Base-by-base conservation (phyloP, 2,797 vertebrate genomes). In the Crocodylus rhombifer region DNA sequence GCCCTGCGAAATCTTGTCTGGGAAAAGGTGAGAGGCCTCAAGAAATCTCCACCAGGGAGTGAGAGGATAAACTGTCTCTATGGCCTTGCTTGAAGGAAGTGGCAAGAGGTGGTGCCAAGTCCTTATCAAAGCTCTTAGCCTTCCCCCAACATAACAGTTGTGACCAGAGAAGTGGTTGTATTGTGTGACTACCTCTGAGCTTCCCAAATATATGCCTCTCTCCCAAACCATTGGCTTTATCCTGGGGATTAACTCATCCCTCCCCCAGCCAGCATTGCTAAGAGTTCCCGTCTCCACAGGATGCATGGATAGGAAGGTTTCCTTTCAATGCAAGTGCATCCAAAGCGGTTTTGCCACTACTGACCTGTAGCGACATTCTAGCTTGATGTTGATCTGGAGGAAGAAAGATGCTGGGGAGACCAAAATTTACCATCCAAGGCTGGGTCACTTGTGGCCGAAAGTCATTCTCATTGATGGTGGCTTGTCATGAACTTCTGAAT, bases 1-100 rank as follows among this genome's bases (percentile, higher is more conserved):
- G 56, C 98, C 98, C 1, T 99, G 99, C 96, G 98, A 99, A 87
- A 97, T 99, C 74, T 98, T 99, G 80, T 62, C 95, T 20, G 98
- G 98, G 71, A 97, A 97, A 95, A 99, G 99, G 99, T 99, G 96
- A 98, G 98, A 33, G 26, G 25, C 14, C 65, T 1, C 11, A 78
- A 61, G 75, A 4, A 64, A 4, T 9, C 5, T 1, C 23, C 25
- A 28, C 18, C 17, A 42, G 63, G 4, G 16, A 42, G 13, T 20
- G 36, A 67, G 13, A 64, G 21, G 51, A 21, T 6, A 67, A 65
- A 74, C 69, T n/a, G 9, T 4, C 4, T 13, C n/a, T 0, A 0
- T 4, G 33, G 28, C 14, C 5, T 61, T 21, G 0, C 42, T 11
- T 18, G 28, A 33, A 83, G 42, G 28, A 62, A 6, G 36, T 5